phyloP scores from a whole-genome alignment of 2,113 vertebrate species.

The Burhinus bistriatus region DNA sequence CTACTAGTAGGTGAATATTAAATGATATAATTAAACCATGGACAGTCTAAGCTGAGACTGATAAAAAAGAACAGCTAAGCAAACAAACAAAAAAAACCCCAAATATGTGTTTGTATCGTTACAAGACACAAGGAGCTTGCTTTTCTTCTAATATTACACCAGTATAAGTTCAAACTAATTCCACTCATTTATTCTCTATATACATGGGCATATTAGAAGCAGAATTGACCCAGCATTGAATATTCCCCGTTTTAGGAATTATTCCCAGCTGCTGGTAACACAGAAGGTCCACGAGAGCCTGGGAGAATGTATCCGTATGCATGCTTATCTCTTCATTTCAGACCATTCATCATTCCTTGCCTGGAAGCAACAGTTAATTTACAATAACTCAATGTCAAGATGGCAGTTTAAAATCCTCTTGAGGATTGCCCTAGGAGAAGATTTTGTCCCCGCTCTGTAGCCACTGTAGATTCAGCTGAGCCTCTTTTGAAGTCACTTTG shows the following conservation, averaged over 20 bases:
- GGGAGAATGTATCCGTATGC: constrained; percentile 27
- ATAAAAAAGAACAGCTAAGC: background rate
- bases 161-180: background rate
- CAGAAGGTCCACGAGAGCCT: constrained; percentile 20
- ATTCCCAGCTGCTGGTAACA: background rate
- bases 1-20: background rate
- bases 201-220: background rate
- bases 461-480: background rate
- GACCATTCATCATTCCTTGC: background rate
- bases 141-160: background rate
- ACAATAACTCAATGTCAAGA: constrained; percentile 2
- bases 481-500: background rate
- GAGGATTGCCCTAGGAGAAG: constrained; percentile 33
- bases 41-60: background rate
- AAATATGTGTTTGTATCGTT: background rate
- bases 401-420: constrained; percentile 20
- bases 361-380: constrained; percentile 58
- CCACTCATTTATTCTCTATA: background rate
- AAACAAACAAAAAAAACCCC: background rate
- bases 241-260: constrained; percentile 17
- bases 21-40: background rate
- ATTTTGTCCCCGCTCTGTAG: constrained; percentile 21
- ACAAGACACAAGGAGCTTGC: background rate
- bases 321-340: constrained; percentile 29
- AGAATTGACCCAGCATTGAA: background rate